Evolutionary conservation across 2,113 vertebrate species (phyloP), one percentile per base, ranked within the genome.

Genomic region (Macaca nemestrina): DNA sequence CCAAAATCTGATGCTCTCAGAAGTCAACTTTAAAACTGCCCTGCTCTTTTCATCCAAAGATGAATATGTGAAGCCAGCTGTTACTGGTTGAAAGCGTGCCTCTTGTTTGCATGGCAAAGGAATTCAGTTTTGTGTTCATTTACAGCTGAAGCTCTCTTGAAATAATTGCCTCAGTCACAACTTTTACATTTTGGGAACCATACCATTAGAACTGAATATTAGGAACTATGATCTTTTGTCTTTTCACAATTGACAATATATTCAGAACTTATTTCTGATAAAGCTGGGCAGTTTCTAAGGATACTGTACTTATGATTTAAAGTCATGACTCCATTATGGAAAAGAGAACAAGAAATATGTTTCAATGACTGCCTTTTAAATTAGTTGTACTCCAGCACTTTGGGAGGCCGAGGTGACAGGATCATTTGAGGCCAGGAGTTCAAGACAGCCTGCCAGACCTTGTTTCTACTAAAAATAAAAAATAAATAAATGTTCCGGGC

Each of bases 211-310:
- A 90, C 23, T 64, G 30, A 90, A 5, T 68, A 43, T n/a, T 76
- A 93, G n/a, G 45, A 87, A 25, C 23, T 35, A 18, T 86, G 27
- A 50, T 92, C 73, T 75, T 93, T 93, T 70, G 11, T 67, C 35
- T 96, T 95, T 95, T 92, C 52, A 57, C 67, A 75, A 43, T 67
- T 85, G n/a, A 25, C 30, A 38, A 30, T 67, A 64, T 25, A n/a
- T 80, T 50, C 25, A 4, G 43, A 97, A 73, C 59, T 95, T 93
- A 43, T 84, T 92, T 96, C 70, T 72, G 64, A 76, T 76, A 59
- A 88, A 50, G 38, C 12, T 52, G 75, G 89, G 11, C 35, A 27
- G 68, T 93, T 75, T 80, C 27, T 82, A 84, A 61, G 57, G n/a
- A 89, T 84, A 16, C 50, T 64, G 35, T 50, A 45, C 45, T 57